Conservation (phyloP, 2,888 invertebrate genomes). For the Acanthosoma haemorrhoidale region DNA sequence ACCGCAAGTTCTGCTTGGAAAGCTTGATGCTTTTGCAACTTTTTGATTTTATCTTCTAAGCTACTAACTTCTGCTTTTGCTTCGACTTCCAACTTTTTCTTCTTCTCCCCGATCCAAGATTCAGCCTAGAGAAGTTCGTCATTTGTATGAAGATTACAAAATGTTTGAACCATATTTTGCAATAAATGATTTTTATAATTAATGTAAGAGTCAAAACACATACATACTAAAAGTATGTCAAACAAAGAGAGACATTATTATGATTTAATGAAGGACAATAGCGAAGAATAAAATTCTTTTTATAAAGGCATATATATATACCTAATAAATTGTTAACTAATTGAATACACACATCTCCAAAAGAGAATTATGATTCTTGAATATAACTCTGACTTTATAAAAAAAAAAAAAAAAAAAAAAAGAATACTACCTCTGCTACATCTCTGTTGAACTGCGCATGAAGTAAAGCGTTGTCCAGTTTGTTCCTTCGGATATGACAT, state of each 20-base stretch:
- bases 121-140: constrained; percentile 59
- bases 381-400: too few relatives aligned
- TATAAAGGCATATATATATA: too few relatives aligned
- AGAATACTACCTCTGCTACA: constrained; percentile 61
- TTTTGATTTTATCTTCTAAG: constrained; percentile 92
- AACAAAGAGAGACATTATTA: not conserved
- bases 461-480: constrained; percentile 70
- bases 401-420: not conserved
- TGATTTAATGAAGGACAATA: not conserved
- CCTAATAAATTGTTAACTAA: too few relatives aligned
- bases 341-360: too few relatives aligned
- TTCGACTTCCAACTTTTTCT: constrained; percentile 77
- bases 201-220: not conserved
- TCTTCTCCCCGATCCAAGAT: constrained; percentile 86
- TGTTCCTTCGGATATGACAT: constrained; percentile 60
- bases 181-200: too few relatives aligned
- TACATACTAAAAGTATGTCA: not conserved
- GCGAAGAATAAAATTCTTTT: too few relatives aligned
- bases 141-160: too few relatives aligned
- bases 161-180: too few relatives aligned
- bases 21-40: constrained; percentile 89
- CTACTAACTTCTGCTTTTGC: constrained; percentile 64
- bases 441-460: constrained; percentile 89
- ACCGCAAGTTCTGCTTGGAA: constrained; percentile 88
- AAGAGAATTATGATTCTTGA: too few relatives aligned